Evolutionary conservation across 2,113 vertebrate genomes (phyloP), one percentile per base, ranked within the genome.

Genomic region (Craseonycteris thonglongyai): DNA sequence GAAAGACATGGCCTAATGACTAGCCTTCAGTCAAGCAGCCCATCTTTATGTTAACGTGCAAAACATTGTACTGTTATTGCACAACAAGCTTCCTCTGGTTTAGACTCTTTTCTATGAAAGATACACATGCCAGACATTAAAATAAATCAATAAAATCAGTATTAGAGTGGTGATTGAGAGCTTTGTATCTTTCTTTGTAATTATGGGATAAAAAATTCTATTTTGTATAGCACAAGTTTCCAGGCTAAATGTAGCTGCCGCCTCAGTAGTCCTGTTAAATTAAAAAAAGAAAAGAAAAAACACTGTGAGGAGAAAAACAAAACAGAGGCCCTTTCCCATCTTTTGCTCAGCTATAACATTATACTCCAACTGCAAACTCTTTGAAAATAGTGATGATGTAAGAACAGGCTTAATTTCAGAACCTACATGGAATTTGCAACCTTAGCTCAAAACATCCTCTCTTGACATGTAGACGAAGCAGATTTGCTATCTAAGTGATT

Each of bases 361-460:
- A 68, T 47, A 84, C 13, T 58, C 16, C 71, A 92, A 72, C 9
- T 88, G 35, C 76, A 96, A 89, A 95, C 35, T 75, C 75, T 89
- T 90, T 80, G 84, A 93, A 97, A 95, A 92, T 49, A 95, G 30
- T 90, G 84, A 76, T 90, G 82, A 96, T 90, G 38, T 78, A 72
- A 78, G 56, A 94, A 81, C 28, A 88, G 47, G 45, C 72, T 91
- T 78, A 81, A 69, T 58, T 97, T 92, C 54, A 96, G 47, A 95
- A 94, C 24, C 47, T 68, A 68, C 22, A 38, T 88, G 76, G 66
- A 97, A 95, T 96, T 81, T 94, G 76, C 81, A 97, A 79, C 38
- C 78, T 63, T 95, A 95, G 93, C 91, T 95, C 9, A 51, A 95
- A 96, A 91, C 90, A 96, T 78, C 74, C 56, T 88, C 72, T 95